Evolutionary conservation across 2,113 vertebrate genomes (phyloP).

Genomic region (Onychorhynchus coronatus): DNA sequence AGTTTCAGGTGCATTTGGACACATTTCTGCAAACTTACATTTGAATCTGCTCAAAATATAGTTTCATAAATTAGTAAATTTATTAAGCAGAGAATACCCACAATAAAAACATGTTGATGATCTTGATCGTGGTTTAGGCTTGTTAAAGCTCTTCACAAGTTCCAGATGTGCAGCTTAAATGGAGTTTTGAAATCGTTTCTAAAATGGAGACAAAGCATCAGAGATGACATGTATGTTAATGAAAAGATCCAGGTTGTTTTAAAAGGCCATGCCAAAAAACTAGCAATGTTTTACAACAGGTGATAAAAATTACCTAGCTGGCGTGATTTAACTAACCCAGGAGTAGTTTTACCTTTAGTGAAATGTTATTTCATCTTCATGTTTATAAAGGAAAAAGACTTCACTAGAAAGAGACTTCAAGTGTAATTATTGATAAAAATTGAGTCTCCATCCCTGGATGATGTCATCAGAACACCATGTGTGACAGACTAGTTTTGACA

Average conservation of each 20-base stretch:
- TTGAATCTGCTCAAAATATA: not conserved
- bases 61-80: not conserved
- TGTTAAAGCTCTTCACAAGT: not conserved
- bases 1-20: not conserved
- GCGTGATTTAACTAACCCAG: not conserved
- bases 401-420: not conserved
- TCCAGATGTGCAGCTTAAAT: not conserved
- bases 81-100: not conserved
- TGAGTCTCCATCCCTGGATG: not conserved
- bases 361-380: not conserved
- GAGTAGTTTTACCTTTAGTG: not conserved
- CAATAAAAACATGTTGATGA: not conserved
- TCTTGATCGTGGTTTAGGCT: not conserved
- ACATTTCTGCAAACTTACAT: not conserved
- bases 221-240: not conserved
- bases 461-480: not conserved
- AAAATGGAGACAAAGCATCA: not conserved
- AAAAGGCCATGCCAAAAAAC: not conserved
- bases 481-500: constrained; percentile 25
- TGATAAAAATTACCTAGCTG: not conserved
- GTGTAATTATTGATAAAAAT: not conserved
- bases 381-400: not conserved
- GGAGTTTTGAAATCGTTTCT: not conserved
- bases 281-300: not conserved
- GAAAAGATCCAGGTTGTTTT: not conserved